Base-by-base conservation (phyloP, 2,888 invertebrate species). In the Phania funesta region DNA sequence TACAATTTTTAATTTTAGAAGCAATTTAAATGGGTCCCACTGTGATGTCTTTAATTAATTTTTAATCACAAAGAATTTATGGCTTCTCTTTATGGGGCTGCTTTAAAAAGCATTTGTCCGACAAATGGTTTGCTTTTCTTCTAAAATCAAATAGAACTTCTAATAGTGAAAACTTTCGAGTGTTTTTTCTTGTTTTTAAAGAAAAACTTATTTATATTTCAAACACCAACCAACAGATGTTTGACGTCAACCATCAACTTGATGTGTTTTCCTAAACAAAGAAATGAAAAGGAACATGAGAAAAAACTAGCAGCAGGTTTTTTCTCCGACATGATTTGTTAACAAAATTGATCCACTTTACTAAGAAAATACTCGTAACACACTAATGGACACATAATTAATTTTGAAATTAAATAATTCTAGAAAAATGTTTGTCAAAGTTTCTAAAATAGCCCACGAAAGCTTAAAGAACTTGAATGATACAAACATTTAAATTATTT, bases 241-340 rank as follows among this genome's bases (percentile, higher is more conserved):
- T 71, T 71, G 80, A 76, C 65, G 71, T 80, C 75, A 75, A 58
- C 22, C n/a, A n/a, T 35, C 16, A 50, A 24, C 16, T 13, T 67
- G 35, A 24, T n/a, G 0, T 6, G 24, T 18, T 38, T 52, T 32
- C 29, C 29, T 4, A 38, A 35, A 67, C 18, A 7, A 41, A 32
- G 26, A 52, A 8, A 62, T 5, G 18, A 35, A 13, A 3, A 22
- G 9, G 24, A 41, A 11, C n/a, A 32, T 38, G 7, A 29, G 18
- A 3, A 13, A 16, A 2, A 50, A 9, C 3, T n/a, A n/a, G 9
- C 60, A 74, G 54, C 68, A 80, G 80, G 24, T 75, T 64, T 70
- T 18, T 24, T n/a, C n/a, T n/a, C n/a, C 13, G 8, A 48, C 48
- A 74, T 62, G 18, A 52, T 44, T 80, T 80, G 64, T 80, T 75